Base-by-base conservation (phyloP, 1,140 invertebrate species). In the Bombus picipes region DNA sequence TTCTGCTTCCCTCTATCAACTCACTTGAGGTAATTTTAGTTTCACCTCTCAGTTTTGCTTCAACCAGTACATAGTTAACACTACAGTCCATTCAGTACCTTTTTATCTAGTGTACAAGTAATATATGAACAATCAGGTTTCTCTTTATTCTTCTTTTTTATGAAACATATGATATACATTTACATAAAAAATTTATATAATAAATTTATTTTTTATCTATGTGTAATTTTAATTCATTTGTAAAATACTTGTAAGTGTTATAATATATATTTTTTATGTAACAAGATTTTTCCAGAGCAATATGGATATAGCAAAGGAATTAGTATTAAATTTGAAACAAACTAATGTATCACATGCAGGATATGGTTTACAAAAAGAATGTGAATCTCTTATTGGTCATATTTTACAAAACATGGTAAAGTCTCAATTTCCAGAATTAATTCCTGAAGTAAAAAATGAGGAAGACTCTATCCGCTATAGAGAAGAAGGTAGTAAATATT, bases 1-100 rank as follows among this genome's bases (percentile, higher is more conserved):
- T 88, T 89, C 84, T 89, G 83, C 90, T 92, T 87, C 73, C 74
- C 74, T 79, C 91, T 88, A 62, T 92, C 90, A 91, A 92, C 85
- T 89, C 90, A 83, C 92, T 92, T 84, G 90, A 79, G 92, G 91
- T 95, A 95, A 95, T 94, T 95, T 95, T 95, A 95, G 94, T 95
- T 92, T 93, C 94, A 94, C 92, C 93, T 93, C 92, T 90, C 92
- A 89, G 92, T 92, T 93, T 93, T 92, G 92, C 88, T 93, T 91
- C 89, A 92, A 87, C 84, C 81, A 93, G 93, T 93, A 92, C 92
- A 90, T 92, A 88, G 88, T 92, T 90, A 88, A 89, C 59, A 62
- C 85, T 82, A 91, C 91, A 89, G 92, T 88, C 91, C 92, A 93
- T 92, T 94, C 92, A 93, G 91, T 91, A 88, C 65, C 34, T 77